Base-by-base conservation (phyloP, 2,113 vertebrate genomes). In the Arothron firmamentum region DNA sequence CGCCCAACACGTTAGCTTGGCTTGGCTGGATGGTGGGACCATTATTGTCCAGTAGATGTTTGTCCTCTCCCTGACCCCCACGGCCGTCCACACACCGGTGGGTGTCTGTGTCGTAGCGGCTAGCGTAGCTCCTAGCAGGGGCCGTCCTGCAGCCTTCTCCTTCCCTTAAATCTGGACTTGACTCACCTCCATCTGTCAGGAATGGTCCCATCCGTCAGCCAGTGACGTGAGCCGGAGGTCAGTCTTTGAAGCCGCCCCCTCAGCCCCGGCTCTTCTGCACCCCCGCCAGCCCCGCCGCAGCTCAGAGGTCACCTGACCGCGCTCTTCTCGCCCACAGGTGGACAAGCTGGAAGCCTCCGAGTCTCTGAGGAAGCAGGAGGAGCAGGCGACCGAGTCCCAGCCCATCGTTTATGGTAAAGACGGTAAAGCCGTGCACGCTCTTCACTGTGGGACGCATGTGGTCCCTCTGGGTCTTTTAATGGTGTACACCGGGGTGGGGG, bases 311-410 rank as follows among this genome's bases (percentile, higher is more conserved):
- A 25, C 61, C 67, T 87, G 45, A 87, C 72, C 2, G 1, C 6
- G 46, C 31, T 0, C 54, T 59, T 58, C 43, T 77, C 54, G 50
- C 49, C 73, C 54, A 48, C 87, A 99, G 97, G 95, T 98, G 79
- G 97, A 99, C 88, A 97, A 98, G 86, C 92, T 99, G 74, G 97
- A 99, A 74, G 95, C 96, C 58, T 98, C 96, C 0, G 97, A 99
- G 79, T 98, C 97, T 14, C 90, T 99, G 88, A 96, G 97, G 92
- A 98, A 99, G 93, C 95, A 98, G 85, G 97, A 98, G 87, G 96
- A 99, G 76, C 97, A 98, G 83, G 94, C 94, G 54, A 99, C 97
- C 5, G 97, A 99, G 89, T 96, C 96, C 19, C 96, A 98, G 81
- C 96, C 97, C 61, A 98, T 99, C 31, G 96, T 99, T 92, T 99